A percentile compares a stretch with the other conserved stretches of the same genome.
These are phyloP conservation scores for Brachyistius frenatus DNA, from an alignment of 2,113 vertebrate species.

Conservation along the genomic window DNA sequence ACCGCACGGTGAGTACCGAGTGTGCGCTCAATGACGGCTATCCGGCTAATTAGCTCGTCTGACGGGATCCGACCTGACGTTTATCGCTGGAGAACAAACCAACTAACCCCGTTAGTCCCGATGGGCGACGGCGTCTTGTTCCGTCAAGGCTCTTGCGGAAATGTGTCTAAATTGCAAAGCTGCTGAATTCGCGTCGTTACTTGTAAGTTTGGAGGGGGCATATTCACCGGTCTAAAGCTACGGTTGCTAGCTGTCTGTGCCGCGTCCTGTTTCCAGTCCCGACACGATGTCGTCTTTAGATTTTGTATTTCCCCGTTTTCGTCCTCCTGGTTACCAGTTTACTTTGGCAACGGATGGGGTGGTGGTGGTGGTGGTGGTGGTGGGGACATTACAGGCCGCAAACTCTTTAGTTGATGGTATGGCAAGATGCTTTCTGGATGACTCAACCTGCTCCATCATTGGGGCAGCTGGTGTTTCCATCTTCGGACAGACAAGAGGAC, in stretches of 20 bases:
- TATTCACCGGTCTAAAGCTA: slow-evolving; percentile 34
- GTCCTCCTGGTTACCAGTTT: background rate
- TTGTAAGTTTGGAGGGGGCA: background rate
- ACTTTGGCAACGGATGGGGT: background rate
- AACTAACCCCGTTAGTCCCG: background rate
- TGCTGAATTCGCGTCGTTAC: background rate
- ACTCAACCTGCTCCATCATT: slow-evolving; percentile 31
- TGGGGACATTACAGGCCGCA: rapidly evolving
- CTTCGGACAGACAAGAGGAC: slow-evolving; percentile 62
- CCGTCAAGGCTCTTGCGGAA: background rate
- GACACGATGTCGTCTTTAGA: slow-evolving; percentile 20
- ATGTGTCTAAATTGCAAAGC: background rate
- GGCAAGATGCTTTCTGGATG: slow-evolving; percentile 28
- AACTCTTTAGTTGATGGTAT: background rate
- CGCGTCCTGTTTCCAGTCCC: slow-evolving; percentile 32
- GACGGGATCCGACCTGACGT: slow-evolving; percentile 22
- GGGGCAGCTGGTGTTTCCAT: slow-evolving; percentile 61
- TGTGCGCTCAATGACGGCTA: slow-evolving; percentile 27
- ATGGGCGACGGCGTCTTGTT: background rate
- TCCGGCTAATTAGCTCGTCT: slow-evolving; percentile 67
- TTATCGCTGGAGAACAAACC: background rate
- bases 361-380: too few species aligned
- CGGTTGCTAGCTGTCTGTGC: slow-evolving; percentile 37
- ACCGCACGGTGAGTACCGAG: slow-evolving; percentile 43
- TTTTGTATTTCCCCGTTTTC: slow-evolving; percentile 1